These are phyloP conservation scores for Struthidea cinerea DNA, from an alignment of 2,113 vertebrate species.

Conservation along the genomic window DNA sequence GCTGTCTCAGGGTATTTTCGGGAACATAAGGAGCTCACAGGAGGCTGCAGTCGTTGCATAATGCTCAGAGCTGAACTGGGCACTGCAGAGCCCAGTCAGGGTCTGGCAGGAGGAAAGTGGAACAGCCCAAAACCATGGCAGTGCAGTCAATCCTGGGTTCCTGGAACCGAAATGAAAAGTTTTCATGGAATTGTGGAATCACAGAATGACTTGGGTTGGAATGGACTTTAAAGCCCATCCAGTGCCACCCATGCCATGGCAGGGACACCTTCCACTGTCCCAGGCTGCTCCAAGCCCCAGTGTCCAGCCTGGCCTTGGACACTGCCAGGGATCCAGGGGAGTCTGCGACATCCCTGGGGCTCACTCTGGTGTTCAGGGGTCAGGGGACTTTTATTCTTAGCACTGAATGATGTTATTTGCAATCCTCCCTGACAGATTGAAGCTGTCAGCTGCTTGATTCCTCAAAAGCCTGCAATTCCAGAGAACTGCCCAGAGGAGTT, in stretches of 20 bases:
- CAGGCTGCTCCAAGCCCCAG: neutral
- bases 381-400: neutral
- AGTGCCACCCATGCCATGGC: neutral
- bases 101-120: neutral
- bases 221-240: rapidly evolving
- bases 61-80: neutral
- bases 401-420: neutral
- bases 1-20: neutral
- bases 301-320: neutral
- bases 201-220: neutral
- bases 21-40: neutral
- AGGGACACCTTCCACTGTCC: neutral
- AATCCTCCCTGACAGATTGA: neutral
- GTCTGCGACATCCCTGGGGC: rapidly evolving
- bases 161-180: neutral
- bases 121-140: neutral
- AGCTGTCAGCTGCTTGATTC: neutral
- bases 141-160: neutral
- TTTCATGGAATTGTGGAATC: neutral
- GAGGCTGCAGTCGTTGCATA: neutral
- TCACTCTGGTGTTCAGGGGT: neutral
- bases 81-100: neutral
- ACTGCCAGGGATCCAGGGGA: neutral
- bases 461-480: neutral
- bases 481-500: neutral